Evolutionary conservation across 2,113 vertebrate species (phyloP).

Genomic region (Tonatia bakeri): DNA sequence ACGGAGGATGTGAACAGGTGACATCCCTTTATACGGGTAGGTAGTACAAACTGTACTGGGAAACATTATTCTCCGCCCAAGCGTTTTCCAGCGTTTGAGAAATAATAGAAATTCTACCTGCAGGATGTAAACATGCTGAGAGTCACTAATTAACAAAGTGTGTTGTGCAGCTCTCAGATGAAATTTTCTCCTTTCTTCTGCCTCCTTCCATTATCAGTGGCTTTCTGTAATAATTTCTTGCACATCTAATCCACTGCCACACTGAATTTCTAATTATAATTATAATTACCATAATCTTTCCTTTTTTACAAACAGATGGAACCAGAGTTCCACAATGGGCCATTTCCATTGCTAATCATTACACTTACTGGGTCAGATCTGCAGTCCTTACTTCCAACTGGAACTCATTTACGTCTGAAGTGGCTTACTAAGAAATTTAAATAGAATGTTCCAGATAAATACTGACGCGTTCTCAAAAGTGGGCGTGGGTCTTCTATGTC

Average conservation of each 20-base stretch:
- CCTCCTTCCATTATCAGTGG: not conserved
- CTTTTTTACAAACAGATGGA: conserved; percentile 17
- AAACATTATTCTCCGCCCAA: not conserved
- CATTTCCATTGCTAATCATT: conserved; percentile 29
- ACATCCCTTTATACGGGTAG: not conserved
- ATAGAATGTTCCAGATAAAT: not conserved
- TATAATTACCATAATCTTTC: not conserved
- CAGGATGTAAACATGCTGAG: not conserved
- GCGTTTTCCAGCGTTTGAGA: not conserved
- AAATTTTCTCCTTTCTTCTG: not conserved
- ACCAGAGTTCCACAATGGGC: not conserved
- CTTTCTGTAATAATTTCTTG: not conserved
- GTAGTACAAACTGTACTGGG: not conserved
- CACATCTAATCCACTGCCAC: not conserved
- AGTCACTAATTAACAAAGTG: not conserved
- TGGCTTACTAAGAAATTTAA: not conserved
- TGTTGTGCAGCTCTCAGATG: not conserved
- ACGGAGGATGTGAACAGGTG: not conserved
- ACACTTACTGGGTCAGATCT: not conserved
- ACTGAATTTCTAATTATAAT: conserved; percentile 44
- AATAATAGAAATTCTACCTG: not conserved
- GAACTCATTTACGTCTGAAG: not conserved
- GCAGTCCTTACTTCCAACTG: not conserved
- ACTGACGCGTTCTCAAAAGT: not conserved
- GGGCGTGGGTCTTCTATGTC: not conserved